Conservation (phyloP, 2,888 invertebrate genomes). For the Ametastegia equiseti region DNA sequence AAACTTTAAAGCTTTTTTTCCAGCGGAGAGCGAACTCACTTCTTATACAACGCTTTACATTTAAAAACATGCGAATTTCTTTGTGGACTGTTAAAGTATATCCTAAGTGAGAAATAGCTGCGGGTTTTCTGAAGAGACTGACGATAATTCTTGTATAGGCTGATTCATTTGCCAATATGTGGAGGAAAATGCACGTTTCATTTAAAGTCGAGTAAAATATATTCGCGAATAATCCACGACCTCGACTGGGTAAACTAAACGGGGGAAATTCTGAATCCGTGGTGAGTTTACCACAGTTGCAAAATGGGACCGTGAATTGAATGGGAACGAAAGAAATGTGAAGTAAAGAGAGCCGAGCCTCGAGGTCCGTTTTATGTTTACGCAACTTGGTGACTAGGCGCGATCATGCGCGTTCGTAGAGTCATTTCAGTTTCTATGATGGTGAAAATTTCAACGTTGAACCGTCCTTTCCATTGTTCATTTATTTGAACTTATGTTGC, state of each 20-base stretch:
- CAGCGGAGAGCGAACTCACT: not conserved
- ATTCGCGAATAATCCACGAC: not conserved
- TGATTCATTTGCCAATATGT: no score
- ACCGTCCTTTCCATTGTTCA: not conserved
- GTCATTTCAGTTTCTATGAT: not conserved
- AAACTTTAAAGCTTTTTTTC: not conserved
- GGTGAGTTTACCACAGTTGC: conserved; percentile 13
- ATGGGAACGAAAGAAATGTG: conserved; percentile 21
- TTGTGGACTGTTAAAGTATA: no score
- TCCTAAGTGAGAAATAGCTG: no score
- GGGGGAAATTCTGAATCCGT: not conserved
- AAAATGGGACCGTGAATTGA: conserved; percentile 30
- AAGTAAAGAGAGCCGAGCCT: conserved; percentile 18
- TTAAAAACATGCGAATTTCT: no score
- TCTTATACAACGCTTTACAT: no score
- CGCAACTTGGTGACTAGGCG: conserved; percentile 14
- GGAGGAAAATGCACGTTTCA: not conserved
- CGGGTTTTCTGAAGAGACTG: no score
- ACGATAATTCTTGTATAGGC: no score
- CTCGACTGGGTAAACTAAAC: not conserved
- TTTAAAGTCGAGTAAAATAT: not conserved
- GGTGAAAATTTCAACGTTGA: not conserved
- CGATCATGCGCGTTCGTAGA: not conserved
- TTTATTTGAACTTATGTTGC: not conserved
- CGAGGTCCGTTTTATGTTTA: conserved; percentile 10